Evolutionary conservation across 35 echinoderm and acorn worm species (phyloP).

Genomic region (Hemicentrotus pulcherrimus): DNA sequence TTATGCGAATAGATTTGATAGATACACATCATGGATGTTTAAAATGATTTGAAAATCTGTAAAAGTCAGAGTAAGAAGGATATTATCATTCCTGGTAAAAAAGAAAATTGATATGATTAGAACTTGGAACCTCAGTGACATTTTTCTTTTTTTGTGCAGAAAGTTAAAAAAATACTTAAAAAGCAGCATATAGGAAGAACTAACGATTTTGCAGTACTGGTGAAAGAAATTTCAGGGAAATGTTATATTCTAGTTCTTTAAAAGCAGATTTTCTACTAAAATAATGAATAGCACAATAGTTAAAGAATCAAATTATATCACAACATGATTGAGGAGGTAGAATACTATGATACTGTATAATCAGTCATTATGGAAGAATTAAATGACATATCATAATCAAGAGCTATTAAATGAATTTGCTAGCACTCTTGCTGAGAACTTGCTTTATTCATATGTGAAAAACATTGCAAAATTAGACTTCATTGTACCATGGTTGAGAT

Average conservation of each 20-base stretch:
- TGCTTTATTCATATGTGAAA: background rate
- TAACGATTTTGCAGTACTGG: background rate
- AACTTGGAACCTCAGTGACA: background rate
- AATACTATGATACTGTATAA: too few relatives aligned
- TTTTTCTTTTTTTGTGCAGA: background rate
- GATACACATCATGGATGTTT: too few relatives aligned
- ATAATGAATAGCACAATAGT: too few relatives aligned
- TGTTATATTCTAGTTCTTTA: too few relatives aligned
- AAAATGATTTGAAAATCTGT: background rate
- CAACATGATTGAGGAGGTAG: too few relatives aligned
- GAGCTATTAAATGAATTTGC: too few relatives aligned
- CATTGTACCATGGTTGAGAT: background rate
- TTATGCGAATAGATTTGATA: too few relatives aligned
- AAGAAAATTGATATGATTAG: background rate
- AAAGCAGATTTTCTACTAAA: too few relatives aligned
- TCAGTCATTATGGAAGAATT: background rate
- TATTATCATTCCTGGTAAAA: background rate
- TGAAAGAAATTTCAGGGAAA: background rate
- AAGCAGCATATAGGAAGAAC: background rate
- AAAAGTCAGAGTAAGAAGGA: background rate
- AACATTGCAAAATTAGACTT: background rate
- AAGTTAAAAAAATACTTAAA: background rate
- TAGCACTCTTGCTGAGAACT: background rate
- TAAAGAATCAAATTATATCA: too few relatives aligned
- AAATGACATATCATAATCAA: background rate